A percentile compares a stretch with the other conserved stretches of the same genome.
Evolutionary conservation across 2,888 invertebrate genomes (phyloP).

Genomic region (Shargacucullia verbasci): DNA sequence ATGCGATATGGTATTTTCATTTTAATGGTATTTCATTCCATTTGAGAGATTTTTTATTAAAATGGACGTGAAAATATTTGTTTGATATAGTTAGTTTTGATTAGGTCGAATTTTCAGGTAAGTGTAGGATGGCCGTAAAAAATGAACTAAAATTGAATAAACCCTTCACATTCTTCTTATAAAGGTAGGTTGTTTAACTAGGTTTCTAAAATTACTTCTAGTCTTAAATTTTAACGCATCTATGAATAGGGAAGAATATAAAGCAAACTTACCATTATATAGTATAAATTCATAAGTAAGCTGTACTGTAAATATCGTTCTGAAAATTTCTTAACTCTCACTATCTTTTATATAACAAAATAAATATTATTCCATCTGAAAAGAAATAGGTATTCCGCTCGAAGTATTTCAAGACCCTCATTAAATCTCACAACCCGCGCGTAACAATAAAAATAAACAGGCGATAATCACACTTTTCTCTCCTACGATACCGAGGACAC

Average conservation of each 20-base stretch:
- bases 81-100: too few species aligned
- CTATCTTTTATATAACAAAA: constrained; percentile 17
- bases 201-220: too few species aligned
- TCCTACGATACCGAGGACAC: constrained; percentile 19
- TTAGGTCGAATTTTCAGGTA: too few species aligned
- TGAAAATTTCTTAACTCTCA: not conserved
- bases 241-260: not conserved
- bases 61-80: constrained; percentile 32
- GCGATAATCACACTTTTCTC: constrained; percentile 33
- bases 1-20: constrained; percentile 46
- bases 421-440: constrained; percentile 37
- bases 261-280: too few species aligned
- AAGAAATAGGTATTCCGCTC: constrained; percentile 15
- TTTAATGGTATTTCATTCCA: constrained; percentile 44
- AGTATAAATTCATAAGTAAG: too few species aligned
- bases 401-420: constrained; percentile 22
- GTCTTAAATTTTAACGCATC: too few species aligned
- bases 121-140: too few species aligned
- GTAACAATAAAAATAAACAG: constrained; percentile 36
- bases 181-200: too few species aligned
- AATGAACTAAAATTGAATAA: too few species aligned
- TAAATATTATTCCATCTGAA: constrained; percentile 24
- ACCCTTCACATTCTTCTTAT: too few species aligned
- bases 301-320: too few species aligned
- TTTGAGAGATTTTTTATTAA: constrained; percentile 42